Conservation (phyloP, 1,140 invertebrate genomes). For the Oryctes rhinoceros region DNA sequence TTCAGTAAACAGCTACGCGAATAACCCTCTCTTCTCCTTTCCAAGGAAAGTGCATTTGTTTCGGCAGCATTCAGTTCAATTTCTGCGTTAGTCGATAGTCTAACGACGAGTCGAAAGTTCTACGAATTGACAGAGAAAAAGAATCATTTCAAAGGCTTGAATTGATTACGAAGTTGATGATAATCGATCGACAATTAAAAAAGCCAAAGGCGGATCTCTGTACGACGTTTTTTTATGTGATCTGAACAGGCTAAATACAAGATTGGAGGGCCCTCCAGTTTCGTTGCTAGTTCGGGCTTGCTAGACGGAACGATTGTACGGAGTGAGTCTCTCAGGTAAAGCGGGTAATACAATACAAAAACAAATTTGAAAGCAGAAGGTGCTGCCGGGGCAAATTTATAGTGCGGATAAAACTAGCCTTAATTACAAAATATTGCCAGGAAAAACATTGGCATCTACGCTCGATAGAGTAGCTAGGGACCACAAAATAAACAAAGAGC, state of each 20-base stretch:
- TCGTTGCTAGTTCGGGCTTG: not conserved
- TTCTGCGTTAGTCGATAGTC: not conserved
- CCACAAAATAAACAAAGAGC: slow-evolving; percentile 14
- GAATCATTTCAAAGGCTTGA: not conserved
- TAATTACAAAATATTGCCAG: not conserved
- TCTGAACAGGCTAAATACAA: not conserved
- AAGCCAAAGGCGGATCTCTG: not conserved
- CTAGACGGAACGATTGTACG: not conserved
- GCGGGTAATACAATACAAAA: not conserved
- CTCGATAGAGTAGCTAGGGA: slow-evolving; percentile 3
- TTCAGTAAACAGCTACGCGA: too few species aligned
- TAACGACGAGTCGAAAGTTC: not conserved
- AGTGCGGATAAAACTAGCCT: not conserved
- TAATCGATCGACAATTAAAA: not conserved
- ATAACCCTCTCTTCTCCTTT: too few species aligned
- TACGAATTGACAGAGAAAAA: not conserved
- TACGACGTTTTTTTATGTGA: too few species aligned
- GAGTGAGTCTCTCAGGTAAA: not conserved
- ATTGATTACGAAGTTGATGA: not conserved
- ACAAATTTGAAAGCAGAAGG: not conserved
- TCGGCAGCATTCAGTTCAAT: too few species aligned
- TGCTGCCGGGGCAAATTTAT: not conserved
- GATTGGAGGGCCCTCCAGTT: not conserved
- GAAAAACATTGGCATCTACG: slow-evolving; percentile 1
- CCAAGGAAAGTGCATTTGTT: too few species aligned